These are phyloP conservation scores for Acronicta aceris DNA, from an alignment of 2,888 invertebrate genomes.

Conservation along the genomic window DNA sequence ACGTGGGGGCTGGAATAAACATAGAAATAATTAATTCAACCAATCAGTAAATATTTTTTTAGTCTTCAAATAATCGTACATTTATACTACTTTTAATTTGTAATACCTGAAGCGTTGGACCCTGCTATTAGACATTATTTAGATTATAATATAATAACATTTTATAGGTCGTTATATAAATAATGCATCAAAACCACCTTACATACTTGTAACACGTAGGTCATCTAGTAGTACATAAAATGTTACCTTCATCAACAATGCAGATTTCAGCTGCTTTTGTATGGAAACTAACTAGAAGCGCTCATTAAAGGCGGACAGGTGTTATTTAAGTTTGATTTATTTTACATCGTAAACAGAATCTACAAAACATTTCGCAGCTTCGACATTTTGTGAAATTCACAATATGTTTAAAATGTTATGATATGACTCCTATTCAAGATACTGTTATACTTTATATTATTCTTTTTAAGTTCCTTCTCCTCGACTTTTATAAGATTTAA, in stretches of 20 bases:
- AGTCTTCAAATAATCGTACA: too few relatives aligned
- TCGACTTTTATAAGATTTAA: neutral
- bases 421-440: neutral
- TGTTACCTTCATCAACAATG: conserved; percentile 47
- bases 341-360: conserved; percentile 32
- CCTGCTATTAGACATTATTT: too few relatives aligned
- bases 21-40: neutral
- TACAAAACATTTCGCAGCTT: conserved; percentile 18
- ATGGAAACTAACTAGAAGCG: conserved; percentile 30
- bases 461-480: neutral
- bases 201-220: neutral
- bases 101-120: too few relatives aligned
- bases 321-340: conserved; percentile 48
- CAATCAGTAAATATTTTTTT: too few relatives aligned
- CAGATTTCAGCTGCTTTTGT: conserved; percentile 41
- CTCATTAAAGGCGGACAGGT: conserved; percentile 44
- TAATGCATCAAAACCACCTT: conserved; percentile 15
- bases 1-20: conserved; percentile 93
- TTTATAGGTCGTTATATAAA: too few relatives aligned
- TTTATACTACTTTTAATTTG: too few relatives aligned
- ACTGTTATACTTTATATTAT: conserved; percentile 10
- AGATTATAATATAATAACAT: too few relatives aligned
- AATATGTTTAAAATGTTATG: conserved; percentile 6
- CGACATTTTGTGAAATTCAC: conserved; percentile 20
- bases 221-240: conserved; percentile 37